Evolutionary conservation across 2,888 invertebrate species (phyloP), one percentile per base, ranked within the genome.

Genomic region (Euzophera pinguis): DNA sequence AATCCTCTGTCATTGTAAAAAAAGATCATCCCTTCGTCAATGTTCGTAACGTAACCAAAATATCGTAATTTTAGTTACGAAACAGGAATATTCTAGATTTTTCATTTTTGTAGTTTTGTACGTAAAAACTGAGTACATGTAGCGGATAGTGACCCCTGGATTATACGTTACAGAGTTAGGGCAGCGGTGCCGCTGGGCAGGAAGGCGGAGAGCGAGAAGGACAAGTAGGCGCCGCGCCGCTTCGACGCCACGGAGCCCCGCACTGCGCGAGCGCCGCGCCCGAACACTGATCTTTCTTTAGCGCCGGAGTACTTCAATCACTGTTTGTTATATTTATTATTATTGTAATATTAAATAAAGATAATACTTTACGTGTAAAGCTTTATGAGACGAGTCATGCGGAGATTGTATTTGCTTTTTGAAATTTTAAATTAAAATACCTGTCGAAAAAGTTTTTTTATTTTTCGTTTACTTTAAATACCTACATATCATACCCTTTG

Each of bases 121-220:
- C n/a, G n/a, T n/a, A n/a, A n/a, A n/a, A n/a, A n/a, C n/a, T n/a
- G n/a, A n/a, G n/a, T n/a, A n/a, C n/a, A n/a, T n/a, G n/a, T n/a
- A n/a, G n/a, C n/a, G n/a, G n/a, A 3, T 22, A 22, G 22, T 22
- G 22, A 22, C 22, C 3, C 22, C 22, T 3, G 22, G 22, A 22
- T 3, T 34, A 6, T 53, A 50, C 54, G 47, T 90, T 89, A 32
- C 91, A 97, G 97, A 84, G 95, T 97, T 73, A 95, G 95, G 84
- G 95, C 95, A 71, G 96, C 96, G 68, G 94, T 97, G 84, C 97
- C 97, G 61, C 93, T 97, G 83, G 96, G 96, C 84, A 95, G 96
- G 91, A 96, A 96, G 91, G 80, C 93, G 64, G 96, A 97, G 80
- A 93, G 94, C 75, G 94, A 95, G 79, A 96, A 96, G 91, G 95